Base-by-base conservation (phyloP, 2,113 vertebrate species). In the Verasper variegatus region DNA sequence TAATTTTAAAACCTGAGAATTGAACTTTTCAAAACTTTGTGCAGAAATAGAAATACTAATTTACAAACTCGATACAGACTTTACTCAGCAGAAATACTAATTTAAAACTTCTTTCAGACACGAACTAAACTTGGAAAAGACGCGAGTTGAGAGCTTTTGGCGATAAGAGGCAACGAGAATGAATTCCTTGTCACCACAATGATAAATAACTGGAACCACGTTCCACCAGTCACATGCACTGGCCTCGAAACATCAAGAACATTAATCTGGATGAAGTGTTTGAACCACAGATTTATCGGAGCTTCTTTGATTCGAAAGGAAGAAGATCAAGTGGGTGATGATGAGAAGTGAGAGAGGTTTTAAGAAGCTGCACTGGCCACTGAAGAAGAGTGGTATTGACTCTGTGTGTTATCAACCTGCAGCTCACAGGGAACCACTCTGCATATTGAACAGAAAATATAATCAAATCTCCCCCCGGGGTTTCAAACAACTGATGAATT, bases 321-420 rank as follows among this genome's bases (percentile, higher is more conserved):
- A 20, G 37, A 40, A 31, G n/a, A 31, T 68, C 18, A 40, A 65
- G 35, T 13, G 59, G 45, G 52, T 15, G 68, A 27, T 71, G 86
- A 74, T 64, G 69, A 71, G 74, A 68, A 76, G 58, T 58, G 58
- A 54, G 58, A 64, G 77, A 31, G 58, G 7, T 54, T 84, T 84
- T 54, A 84, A 81, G 60, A 47, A 67, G 40, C 54, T 66, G 40
- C n/a, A 14, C 23, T n/a, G 64, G 11, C 65, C 49, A 17, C 60
- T 65, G 40, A 45, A 47, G 58, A 81, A n/a, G 37, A 67, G 20
- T 4, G 4, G 42, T 27, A 78, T n/a, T 49, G 66, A 81, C 67
- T 67, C 56, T 65, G 62, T 57, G 76, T 73, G 70, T 65, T 71
- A 55, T 77, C 66, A 59, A 23, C 64, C n/a, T 18, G 15, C 47